phyloP scores from a whole-genome alignment of 2,797 vertebrate species.

The Naso thynnoides region DNA sequence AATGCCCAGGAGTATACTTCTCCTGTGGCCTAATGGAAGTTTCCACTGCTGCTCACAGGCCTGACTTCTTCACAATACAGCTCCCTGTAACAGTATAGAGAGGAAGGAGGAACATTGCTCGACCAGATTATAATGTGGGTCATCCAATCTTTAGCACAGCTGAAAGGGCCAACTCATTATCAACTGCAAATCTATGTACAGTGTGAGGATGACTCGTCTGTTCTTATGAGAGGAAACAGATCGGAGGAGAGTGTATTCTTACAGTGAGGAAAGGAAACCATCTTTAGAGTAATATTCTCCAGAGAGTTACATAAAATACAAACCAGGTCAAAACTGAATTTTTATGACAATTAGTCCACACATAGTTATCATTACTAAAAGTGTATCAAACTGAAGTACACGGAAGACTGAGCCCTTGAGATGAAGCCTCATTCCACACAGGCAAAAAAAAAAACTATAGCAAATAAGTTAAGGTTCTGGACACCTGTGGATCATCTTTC shows the following conservation, averaged over 20 bases:
- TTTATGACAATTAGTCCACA: conserved; percentile 37
- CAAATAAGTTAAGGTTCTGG: background rate
- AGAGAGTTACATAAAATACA: conserved; percentile 48
- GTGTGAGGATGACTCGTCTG: conserved; percentile 34
- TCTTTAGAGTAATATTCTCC: conserved; percentile 28
- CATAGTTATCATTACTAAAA: conserved; percentile 19
- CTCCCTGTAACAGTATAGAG: conserved; percentile 49
- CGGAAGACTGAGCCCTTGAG: background rate
- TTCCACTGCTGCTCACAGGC: conserved; percentile 65
- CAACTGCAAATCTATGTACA: conserved; percentile 45
- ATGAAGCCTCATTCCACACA: conserved; percentile 7
- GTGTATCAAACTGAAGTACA: conserved; percentile 9
- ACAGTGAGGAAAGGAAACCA: conserved; percentile 27
- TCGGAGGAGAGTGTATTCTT: conserved; percentile 20
- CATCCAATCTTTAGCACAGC: conserved; percentile 63
- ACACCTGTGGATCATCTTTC: too few species aligned
- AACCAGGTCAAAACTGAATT: conserved; percentile 55
- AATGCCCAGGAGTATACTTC: conserved; percentile 65
- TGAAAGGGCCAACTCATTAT: conserved; percentile 62
- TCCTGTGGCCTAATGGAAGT: conserved; percentile 63
- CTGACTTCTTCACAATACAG: conserved; percentile 46
- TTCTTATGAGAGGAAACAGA: conserved; percentile 28
- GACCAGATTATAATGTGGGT: conserved; percentile 59
- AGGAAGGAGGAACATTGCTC: conserved; percentile 43
- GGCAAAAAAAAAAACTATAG: background rate